Percentiles rank a stretch among this genome's conserved stretches.
These are phyloP conservation scores for Aviceda subcristata DNA, from an alignment of 2,113 vertebrate genomes.

Conservation along the genomic window DNA sequence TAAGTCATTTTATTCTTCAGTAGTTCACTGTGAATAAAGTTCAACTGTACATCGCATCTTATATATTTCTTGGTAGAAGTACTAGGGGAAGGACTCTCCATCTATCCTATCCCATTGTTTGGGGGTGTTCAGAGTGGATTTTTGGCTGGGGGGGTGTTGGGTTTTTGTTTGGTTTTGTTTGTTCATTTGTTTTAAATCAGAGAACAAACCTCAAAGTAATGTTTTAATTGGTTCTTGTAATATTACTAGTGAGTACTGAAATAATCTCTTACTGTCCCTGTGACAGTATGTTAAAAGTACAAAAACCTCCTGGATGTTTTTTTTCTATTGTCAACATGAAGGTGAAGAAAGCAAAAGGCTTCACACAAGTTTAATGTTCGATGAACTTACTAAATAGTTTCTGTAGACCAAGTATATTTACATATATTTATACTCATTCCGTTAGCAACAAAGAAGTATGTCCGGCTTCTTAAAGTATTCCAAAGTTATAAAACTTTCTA, in stretches of 20 bases:
- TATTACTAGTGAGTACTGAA: background rate
- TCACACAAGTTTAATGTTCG: fast-evolving
- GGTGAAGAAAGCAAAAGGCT: background rate
- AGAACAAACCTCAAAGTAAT: background rate
- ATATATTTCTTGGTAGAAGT: background rate
- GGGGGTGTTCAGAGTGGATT: background rate
- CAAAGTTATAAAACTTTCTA: background rate
- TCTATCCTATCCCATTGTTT: background rate
- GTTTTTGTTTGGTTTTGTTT: background rate
- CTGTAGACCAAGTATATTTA: background rate
- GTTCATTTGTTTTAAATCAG: background rate
- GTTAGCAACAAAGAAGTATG: background rate
- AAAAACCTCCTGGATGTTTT: background rate
- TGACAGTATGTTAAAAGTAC: background rate
- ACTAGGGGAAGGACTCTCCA: background rate
- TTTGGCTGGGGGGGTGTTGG: fast-evolving
- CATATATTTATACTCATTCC: background rate
- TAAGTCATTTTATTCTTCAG: background rate
- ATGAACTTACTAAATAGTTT: background rate
- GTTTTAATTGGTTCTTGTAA: background rate
- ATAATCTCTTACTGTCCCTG: background rate
- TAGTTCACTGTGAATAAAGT: background rate
- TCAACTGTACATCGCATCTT: background rate
- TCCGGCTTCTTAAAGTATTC: background rate
- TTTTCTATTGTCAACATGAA: background rate